Evolutionary conservation across 2,797 vertebrate genomes (phyloP), one percentile per base, ranked within the genome.

Genomic region (Tinamus major): DNA sequence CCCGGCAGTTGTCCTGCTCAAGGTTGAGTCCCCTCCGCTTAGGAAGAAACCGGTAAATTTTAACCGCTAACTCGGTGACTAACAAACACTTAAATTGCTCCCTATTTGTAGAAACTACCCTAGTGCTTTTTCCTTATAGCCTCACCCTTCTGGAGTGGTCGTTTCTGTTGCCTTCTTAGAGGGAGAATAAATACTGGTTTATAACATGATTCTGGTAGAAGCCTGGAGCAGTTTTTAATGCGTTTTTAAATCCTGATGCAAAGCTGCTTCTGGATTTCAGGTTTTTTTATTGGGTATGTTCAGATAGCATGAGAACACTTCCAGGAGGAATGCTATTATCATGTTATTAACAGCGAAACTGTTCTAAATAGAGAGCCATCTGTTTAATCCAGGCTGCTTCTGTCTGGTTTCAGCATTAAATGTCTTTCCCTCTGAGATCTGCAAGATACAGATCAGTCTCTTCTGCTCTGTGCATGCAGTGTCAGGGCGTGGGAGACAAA

Each of bases 261-360:
- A 80, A 69, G n/a, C 23, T 71, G 4, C 67, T 58, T 85, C 53
- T 51, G 44, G 2, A 1, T 61, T 88, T 81, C n/a, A 35, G 58
- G 9, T 1, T 5, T 26, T 46, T 79, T 74, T 56, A 18, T 16
- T 42, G 27, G 62, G 33, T 33, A 1, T 91, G 12, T 21, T 84
- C 63, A 77, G 51, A 92, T 18, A 0, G 0, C 65, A 11, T 55
- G 75, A 90, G 64, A 88, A 81, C 67, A 75, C 35, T 87, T 95
- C 59, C 61, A 77, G 63, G 16, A 95, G 85, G 62, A 95, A 71
- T 84, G 85, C 39, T n/a, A 62, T 92, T 93, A 91, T 88, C 37
- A 16, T 91, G 64, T 91, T 95, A 91, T 89, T 95, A 95, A 58
- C 74, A 91, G 80, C 53, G 75, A 95, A 95, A 95, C 58, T 77